Evolutionary conservation across 2,113 vertebrate species (phyloP).

Genomic region (Azemiops feae): DNA sequence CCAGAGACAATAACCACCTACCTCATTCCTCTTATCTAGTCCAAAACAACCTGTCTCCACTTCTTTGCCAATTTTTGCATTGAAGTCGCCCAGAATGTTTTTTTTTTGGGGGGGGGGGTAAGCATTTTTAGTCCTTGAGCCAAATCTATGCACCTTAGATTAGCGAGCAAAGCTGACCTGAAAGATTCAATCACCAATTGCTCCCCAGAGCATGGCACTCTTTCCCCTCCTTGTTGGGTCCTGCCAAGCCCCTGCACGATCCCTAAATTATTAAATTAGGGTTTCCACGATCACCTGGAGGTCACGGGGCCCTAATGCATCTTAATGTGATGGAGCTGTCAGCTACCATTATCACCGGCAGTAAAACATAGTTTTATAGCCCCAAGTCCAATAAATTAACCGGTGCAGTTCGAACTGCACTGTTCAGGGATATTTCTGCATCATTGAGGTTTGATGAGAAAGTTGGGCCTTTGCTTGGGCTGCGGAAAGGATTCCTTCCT

Average conservation of each 20-base stretch:
- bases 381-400: constrained; percentile 57
- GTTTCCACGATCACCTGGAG: constrained; percentile 59
- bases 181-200: constrained; percentile 48
- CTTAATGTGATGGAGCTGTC: constrained; percentile 66
- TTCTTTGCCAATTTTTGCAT: too few relatives aligned
- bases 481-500: too few relatives aligned
- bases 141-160: not conserved
- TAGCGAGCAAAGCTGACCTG: constrained; percentile 21
- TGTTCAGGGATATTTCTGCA: constrained; percentile 60
- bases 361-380: constrained; percentile 62
- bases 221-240: constrained; percentile 45
- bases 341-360: constrained; percentile 59
- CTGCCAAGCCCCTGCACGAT: not conserved
- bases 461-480: constrained; percentile 24
- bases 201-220: constrained; percentile 13
- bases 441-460: constrained; percentile 58
- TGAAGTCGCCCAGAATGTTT: too few relatives aligned
- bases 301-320: constrained; percentile 59
- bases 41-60: too few relatives aligned
- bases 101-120: too few relatives aligned
- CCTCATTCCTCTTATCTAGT: too few relatives aligned
- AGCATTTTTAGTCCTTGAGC: not conserved
- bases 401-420: constrained; percentile 34
- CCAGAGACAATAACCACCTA: too few relatives aligned
- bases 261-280: constrained; percentile 67